These are phyloP conservation scores for Denticeps clupeoides DNA, from an alignment of 2,797 vertebrate genomes.

Conservation along the genomic window DNA sequence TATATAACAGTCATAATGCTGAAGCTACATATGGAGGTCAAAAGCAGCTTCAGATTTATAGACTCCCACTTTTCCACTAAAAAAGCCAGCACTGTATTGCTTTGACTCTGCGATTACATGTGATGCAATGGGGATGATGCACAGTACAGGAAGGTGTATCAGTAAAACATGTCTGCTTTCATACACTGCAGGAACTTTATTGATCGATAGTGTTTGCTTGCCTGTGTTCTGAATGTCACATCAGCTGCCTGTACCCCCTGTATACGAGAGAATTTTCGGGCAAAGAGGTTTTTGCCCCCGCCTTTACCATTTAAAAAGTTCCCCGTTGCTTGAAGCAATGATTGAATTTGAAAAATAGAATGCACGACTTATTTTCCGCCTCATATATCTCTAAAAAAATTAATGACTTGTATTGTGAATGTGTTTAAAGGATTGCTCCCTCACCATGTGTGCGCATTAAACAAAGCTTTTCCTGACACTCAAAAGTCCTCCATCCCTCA, in stretches of 20 bases:
- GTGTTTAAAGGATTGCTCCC: too few relatives aligned
- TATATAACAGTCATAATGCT: slow-evolving; percentile 14
- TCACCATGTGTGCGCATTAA: too few relatives aligned
- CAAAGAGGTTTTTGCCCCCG: neutral
- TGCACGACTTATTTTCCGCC: too few relatives aligned
- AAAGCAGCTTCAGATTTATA: slow-evolving; percentile 46
- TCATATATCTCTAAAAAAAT: too few relatives aligned
- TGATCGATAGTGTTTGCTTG: slow-evolving; percentile 51
- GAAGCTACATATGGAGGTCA: slow-evolving; percentile 36
- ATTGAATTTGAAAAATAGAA: too few relatives aligned
- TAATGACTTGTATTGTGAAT: too few relatives aligned
- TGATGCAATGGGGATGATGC: slow-evolving; percentile 41
- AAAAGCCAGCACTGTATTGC: slow-evolving; percentile 53
- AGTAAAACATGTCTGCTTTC: slow-evolving; percentile 57
- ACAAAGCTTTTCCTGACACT: too few relatives aligned
- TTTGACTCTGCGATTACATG: slow-evolving; percentile 54
- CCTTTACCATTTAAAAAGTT: too few relatives aligned
- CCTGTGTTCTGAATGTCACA: slow-evolving; percentile 21
- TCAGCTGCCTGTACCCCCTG: neutral
- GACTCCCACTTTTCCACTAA: slow-evolving; percentile 50
- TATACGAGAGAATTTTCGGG: neutral
- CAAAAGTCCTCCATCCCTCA: too few relatives aligned
- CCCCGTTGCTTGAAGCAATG: too few relatives aligned
- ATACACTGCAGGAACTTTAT: slow-evolving; percentile 36
- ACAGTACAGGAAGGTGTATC: slow-evolving; percentile 32